A percentile compares a stretch with the other conserved stretches of the same genome.
phyloP scores from a whole-genome alignment of 2,888 invertebrate species.

The Nomada ferruginata region DNA sequence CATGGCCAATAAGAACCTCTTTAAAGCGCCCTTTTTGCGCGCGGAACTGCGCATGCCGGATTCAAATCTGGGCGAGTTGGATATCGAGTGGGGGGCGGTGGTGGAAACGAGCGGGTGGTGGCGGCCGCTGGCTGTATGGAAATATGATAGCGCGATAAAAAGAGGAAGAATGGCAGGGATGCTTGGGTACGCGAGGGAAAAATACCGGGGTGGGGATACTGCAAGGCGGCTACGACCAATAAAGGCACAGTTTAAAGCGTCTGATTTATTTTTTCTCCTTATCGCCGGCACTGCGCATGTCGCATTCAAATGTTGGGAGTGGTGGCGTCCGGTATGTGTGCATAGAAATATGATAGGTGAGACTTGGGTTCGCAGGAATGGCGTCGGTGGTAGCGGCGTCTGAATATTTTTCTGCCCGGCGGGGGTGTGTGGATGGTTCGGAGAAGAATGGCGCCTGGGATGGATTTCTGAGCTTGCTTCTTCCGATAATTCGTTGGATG shows the following conservation, averaged over 20 bases:
- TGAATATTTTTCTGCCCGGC: constrained; percentile 21
- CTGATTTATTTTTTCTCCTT: constrained; percentile 68
- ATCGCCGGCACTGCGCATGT: constrained; percentile 79
- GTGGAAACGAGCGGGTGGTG: constrained; percentile 54
- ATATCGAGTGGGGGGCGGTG: constrained; percentile 65
- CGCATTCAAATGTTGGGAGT: constrained; percentile 80
- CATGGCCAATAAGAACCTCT: constrained; percentile 83
- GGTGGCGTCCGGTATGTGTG: constrained; percentile 65
- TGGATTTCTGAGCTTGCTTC: not conserved
- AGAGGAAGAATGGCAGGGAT: constrained; percentile 73
- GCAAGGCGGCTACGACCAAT: constrained; percentile 67
- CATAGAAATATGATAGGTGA: constrained; percentile 79
- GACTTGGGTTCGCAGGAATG: constrained; percentile 60
- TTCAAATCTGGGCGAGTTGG: constrained; percentile 77
- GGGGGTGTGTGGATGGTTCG: constrained; percentile 50
- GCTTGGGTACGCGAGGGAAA: constrained; percentile 62
- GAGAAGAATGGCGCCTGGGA: constrained; percentile 64
- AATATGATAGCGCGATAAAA: constrained; percentile 81
- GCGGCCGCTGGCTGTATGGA: constrained; percentile 76
- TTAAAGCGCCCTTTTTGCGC: constrained; percentile 80
- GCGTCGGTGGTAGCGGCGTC: constrained; percentile 51
- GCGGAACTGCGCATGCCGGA: constrained; percentile 80
- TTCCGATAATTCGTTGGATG: not conserved
- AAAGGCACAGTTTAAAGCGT: constrained; percentile 72
- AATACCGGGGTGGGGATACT: constrained; percentile 64